Conservation (phyloP, 2,888 invertebrate genomes). For the Drosophila atripex region DNA sequence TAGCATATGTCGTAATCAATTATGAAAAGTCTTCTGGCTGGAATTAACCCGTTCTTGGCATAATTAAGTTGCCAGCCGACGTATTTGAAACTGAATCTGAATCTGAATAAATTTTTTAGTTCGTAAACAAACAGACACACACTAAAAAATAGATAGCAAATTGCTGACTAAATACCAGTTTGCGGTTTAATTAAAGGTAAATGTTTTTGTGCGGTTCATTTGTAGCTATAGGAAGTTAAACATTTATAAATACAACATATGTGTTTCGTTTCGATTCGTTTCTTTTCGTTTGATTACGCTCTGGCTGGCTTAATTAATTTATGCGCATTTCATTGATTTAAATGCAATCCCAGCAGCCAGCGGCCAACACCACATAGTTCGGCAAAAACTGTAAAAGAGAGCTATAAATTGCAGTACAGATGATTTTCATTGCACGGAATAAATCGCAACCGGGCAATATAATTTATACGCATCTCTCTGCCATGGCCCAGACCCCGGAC, state of each 20-base stretch:
- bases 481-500: constrained; percentile 26
- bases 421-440: constrained; percentile 27
- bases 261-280: constrained; percentile 23
- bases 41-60: constrained; percentile 57
- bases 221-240: constrained; percentile 40
- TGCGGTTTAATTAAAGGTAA: constrained; percentile 59
- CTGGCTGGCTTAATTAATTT: constrained; percentile 67
- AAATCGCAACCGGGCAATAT: constrained; percentile 19
- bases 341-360: constrained; percentile 23
- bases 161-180: constrained; percentile 59
- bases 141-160: constrained; percentile 39
- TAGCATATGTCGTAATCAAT: constrained; percentile 38
- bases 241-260: constrained; percentile 40
- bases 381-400: constrained; percentile 5
- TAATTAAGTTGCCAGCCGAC: constrained; percentile 61
- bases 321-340: constrained; percentile 71
- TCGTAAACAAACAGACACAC: constrained; percentile 21
- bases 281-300: constrained; percentile 24
- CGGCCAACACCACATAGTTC: constrained; percentile 18
- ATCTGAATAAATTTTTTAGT: constrained; percentile 53
- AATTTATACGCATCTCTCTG: constrained; percentile 47
- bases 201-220: constrained; percentile 30
- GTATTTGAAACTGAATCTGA: not conserved
- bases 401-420: constrained; percentile 30
- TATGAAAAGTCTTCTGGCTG: constrained; percentile 5